Conservation (phyloP, 2,113 vertebrate genomes). For the Sitta europaea region DNA sequence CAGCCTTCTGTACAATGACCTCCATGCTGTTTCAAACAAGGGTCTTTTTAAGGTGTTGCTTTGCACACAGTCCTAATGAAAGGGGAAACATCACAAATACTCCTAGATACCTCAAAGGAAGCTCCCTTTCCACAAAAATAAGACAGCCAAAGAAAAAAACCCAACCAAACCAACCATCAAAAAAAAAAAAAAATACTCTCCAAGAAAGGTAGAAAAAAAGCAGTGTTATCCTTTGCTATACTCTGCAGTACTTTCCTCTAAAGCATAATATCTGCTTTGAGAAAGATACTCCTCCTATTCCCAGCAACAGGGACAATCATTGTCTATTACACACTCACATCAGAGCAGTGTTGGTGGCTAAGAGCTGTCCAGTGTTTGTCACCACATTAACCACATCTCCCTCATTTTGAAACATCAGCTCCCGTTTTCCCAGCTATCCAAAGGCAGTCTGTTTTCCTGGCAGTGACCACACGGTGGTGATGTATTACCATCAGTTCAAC, state of each 20-base stretch:
- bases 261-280: neutral
- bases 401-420: neutral
- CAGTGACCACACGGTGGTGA: constrained; percentile 52
- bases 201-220: neutral
- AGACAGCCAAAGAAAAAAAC: neutral
- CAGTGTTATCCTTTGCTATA: neutral
- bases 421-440: neutral
- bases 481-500: neutral
- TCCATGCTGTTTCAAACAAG: neutral
- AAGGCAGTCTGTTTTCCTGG: neutral
- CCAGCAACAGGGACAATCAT: neutral
- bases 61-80: neutral
- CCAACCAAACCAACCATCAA: too few species aligned
- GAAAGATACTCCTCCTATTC: neutral
- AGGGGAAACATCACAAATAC: neutral
- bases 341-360: neutral
- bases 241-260: neutral
- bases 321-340: accelerated
- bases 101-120: neutral
- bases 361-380: neutral
- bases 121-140: neutral
- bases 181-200: neutral
- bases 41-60: neutral
- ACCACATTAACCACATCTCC: neutral
- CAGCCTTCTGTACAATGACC: neutral